phyloP scores from a whole-genome alignment of 2,888 invertebrate genomes.

The Drosophila differens region DNA sequence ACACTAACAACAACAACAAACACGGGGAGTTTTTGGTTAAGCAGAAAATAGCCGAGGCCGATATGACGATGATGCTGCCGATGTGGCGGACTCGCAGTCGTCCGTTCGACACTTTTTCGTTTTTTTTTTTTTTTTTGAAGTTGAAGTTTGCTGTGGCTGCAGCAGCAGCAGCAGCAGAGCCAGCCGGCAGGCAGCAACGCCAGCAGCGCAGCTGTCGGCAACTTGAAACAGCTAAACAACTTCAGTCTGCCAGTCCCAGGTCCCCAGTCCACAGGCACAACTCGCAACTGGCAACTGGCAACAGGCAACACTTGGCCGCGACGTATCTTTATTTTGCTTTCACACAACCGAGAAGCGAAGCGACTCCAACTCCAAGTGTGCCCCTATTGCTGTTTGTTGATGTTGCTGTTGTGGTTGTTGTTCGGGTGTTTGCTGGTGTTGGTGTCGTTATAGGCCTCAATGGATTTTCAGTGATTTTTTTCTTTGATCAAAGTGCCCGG shows the following conservation, averaged over 20 bases:
- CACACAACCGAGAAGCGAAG: conserved; percentile 60
- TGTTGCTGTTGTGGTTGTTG: conserved; percentile 29
- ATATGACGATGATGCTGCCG: conserved; percentile 71
- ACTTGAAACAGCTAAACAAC: conserved; percentile 71
- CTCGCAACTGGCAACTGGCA: conserved; percentile 51
- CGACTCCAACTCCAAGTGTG: conserved; percentile 52
- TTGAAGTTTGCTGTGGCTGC: conserved; percentile 68
- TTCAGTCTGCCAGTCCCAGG: conserved; percentile 66
- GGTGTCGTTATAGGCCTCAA: conserved; percentile 78
- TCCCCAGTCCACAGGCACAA: conserved; percentile 48
- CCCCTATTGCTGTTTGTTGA: conserved; percentile 53
- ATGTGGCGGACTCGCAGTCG: conserved; percentile 46
- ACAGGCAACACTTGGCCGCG: conserved; percentile 70
- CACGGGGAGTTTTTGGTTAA: conserved; percentile 70
- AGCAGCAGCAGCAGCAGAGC: conserved; percentile 42
- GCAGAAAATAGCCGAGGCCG: conserved; percentile 74
- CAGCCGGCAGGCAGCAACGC: conserved; percentile 46
- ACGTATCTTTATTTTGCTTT: conserved; percentile 80
- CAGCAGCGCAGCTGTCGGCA: conserved; percentile 72
- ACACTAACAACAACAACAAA: conserved; percentile 38
- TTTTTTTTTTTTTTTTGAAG: conserved; percentile 59
- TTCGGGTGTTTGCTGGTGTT: conserved; percentile 25
- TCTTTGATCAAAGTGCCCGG: conserved; percentile 79
- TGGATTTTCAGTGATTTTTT: conserved; percentile 77
- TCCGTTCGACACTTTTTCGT: conserved; percentile 76